Evolutionary conservation across 2,888 invertebrate species (phyloP), one percentile per base, ranked within the genome.

Genomic region (Asteroscopus sphinx): DNA sequence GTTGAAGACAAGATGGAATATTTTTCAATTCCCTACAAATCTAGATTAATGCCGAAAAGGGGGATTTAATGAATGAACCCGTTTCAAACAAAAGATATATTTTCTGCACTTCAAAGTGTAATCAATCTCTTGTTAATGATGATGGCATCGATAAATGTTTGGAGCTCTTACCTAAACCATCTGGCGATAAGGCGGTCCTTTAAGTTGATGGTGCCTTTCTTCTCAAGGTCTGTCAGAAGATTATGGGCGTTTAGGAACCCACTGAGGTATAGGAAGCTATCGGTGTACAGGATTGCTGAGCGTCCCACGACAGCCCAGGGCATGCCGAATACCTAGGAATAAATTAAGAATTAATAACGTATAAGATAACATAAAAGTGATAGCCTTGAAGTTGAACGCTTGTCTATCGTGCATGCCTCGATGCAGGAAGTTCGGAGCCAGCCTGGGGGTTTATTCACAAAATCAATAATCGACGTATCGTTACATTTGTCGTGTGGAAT

Each of bases 281-380:
- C 96, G 0, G 96, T 96, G 80, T 96, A 96, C 13, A 96, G 85
- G 12, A 95, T 95, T 0, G 96, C 95, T 2, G 95, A 95, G 30
- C 96, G 91, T 5, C 95, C 95, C 2, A 95, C 81, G 0, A 95
- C 94, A 0, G 95, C 94, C 95, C 96, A 96, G 0, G 95, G 93
- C 92, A 92, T 94, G 0, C 92, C 92, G 46, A 93, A 94, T 3
- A 93, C 90, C 93, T 94, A 78, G 5, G 83, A 85, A 1, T 2
- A 17, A 21, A 21, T 2, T n/a, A 4, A 12, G 21, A 37, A 37
- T 37, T 6, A 21, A 37, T 17, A 17, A 30, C 21, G 21, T 21
- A 21, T 21, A 21, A 21, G 3, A 21, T n/a, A n/a, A n/a, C n/a
- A n/a, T n/a, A n/a, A 6, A 6, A 4, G 25, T 6, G 25, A 25